Evolutionary conservation across 2,113 vertebrate genomes (phyloP).

Genomic region (Phrynocephalus versicolor): DNA sequence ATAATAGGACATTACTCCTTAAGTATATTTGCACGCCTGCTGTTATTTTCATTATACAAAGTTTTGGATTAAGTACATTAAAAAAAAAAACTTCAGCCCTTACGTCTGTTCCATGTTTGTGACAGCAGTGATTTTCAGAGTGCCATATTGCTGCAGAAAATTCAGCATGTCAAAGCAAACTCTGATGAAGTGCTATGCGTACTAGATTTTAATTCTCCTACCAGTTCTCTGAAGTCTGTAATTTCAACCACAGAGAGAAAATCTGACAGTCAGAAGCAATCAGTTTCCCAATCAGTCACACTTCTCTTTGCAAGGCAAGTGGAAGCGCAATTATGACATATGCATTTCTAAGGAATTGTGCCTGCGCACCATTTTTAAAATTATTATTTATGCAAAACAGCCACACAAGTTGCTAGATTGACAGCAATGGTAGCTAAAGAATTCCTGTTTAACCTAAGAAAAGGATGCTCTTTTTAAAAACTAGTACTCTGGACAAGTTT

Average conservation of each 20-base stretch:
- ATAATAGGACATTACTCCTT: background rate
- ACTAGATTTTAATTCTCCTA: constrained; percentile 48
- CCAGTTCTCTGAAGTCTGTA: constrained; percentile 33
- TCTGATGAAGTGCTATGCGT: constrained; percentile 19
- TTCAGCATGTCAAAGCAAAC: constrained; percentile 30
- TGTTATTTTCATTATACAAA: background rate
- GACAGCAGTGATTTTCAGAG: constrained; percentile 12
- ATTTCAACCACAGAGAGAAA: constrained; percentile 45
- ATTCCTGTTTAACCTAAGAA: constrained; percentile 24
- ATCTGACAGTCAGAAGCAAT: constrained; percentile 48
- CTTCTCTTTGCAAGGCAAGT: constrained; percentile 50
- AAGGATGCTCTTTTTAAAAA: constrained; percentile 1
- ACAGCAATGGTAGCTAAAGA: constrained; percentile 28
- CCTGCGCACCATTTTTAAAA: background rate
- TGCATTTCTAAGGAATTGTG: constrained; percentile 31
- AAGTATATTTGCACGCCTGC: background rate
- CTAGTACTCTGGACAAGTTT: background rate
- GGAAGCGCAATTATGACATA: constrained; percentile 37
- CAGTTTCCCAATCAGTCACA: constrained; percentile 42
- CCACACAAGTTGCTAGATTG: constrained; percentile 6
- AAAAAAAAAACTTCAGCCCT: background rate
- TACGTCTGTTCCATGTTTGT: background rate
- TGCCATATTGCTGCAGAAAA: background rate
- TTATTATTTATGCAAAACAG: constrained; percentile 21
- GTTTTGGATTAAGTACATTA: constrained; percentile 8